phyloP scores from a whole-genome alignment of 2,888 invertebrate species.

The Polymixis lichenea region DNA sequence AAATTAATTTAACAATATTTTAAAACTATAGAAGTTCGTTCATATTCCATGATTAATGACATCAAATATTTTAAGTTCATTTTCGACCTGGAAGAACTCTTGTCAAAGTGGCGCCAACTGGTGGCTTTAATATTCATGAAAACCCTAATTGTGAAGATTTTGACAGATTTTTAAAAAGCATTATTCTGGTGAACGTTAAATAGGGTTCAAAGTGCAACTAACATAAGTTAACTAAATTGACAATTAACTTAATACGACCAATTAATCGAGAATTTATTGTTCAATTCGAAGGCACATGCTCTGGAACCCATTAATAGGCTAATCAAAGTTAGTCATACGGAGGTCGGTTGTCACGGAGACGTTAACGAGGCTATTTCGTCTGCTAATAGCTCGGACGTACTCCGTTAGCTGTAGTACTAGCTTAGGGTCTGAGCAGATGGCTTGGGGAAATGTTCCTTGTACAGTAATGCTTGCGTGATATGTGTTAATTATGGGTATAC shows the following conservation, averaged over 20 bases:
- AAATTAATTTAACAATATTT: too few species aligned
- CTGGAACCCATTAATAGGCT: conserved; percentile 36
- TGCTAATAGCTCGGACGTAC: conserved; percentile 53
- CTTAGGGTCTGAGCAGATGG: conserved; percentile 10
- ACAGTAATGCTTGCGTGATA: background rate
- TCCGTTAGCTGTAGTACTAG: conserved; percentile 15
- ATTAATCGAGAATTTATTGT: conserved; percentile 41
- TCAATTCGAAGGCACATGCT: conserved; percentile 16
- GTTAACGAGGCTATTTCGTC: conserved; percentile 56
- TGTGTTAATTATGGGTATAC: too few species aligned
- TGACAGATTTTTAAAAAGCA: background rate
- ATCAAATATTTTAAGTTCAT: too few species aligned
- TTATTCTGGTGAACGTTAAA: background rate
- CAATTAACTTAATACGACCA: conserved; percentile 19
- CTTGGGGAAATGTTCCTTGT: background rate
- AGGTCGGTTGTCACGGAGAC: conserved; percentile 45
- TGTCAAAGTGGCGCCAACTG: too few species aligned
- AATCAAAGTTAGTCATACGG: conserved; percentile 47
- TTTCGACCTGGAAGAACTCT: too few species aligned
- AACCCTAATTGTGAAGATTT: background rate
- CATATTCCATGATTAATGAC: too few species aligned
- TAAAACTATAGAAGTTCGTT: too few species aligned
- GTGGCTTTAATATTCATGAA: too few species aligned
- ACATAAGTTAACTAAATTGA: conserved; percentile 1
- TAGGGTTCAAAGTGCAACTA: conserved; percentile 13